Evolutionary conservation across 2,113 vertebrate genomes (phyloP).

Genomic region (Lophochroa leadbeateri): DNA sequence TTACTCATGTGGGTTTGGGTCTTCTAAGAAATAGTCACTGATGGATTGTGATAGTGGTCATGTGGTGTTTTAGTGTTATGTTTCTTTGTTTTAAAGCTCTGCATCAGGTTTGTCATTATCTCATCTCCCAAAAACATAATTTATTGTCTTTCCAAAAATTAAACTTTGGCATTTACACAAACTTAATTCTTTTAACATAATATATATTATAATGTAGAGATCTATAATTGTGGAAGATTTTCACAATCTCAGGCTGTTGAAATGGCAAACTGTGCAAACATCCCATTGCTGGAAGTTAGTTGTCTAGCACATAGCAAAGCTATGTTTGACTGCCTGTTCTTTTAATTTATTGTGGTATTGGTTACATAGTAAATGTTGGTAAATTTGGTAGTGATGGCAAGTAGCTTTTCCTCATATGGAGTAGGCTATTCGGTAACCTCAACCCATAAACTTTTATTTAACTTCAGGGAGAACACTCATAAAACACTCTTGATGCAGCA

Average conservation of each 20-base stretch:
- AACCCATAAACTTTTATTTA: background rate
- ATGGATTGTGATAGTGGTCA: rapidly evolving
- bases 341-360: background rate
- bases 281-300: background rate
- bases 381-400: background rate
- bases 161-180: background rate
- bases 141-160: background rate
- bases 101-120: background rate
- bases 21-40: background rate
- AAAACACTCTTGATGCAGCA: background rate
- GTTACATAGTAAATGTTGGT: background rate
- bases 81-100: background rate
- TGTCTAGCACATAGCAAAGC: background rate
- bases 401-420: background rate
- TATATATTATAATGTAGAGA: background rate
- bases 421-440: background rate
- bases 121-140: background rate
- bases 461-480: background rate
- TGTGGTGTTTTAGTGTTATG: background rate
- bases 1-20: background rate
- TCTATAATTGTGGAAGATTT: background rate
- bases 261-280: background rate
- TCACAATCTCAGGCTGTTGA: background rate
- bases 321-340: background rate
- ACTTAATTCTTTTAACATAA: background rate